Conservation (phyloP, 2,113 vertebrate genomes). For the Pipa parva region DNA sequence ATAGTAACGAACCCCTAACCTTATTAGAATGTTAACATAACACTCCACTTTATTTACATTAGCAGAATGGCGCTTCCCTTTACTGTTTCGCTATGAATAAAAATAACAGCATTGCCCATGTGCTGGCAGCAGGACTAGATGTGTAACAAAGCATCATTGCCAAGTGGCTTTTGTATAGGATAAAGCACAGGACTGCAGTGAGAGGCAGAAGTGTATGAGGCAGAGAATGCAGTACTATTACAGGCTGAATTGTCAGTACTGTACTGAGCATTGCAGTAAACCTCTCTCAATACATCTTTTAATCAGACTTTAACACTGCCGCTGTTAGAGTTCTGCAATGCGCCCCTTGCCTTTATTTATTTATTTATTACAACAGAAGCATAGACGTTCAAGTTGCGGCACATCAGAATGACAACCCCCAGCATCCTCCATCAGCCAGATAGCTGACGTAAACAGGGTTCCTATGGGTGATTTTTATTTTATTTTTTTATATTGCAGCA, state of each 20-base stretch:
- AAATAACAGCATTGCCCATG: too few relatives aligned
- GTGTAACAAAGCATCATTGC: background rate
- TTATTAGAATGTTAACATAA: too few relatives aligned
- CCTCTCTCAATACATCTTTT: conserved; percentile 3
- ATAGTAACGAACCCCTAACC: background rate
- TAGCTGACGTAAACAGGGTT: too few relatives aligned
- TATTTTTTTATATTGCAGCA: too few relatives aligned
- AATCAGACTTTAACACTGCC: background rate
- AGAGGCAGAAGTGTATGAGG: conserved; percentile 1
- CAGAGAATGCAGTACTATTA: conserved; percentile 31
- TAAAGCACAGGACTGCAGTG: conserved; percentile 19
- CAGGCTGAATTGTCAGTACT: conserved; percentile 12
- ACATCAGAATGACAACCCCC: too few relatives aligned
- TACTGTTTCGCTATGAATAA: too few relatives aligned
- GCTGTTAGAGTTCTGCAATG: background rate
- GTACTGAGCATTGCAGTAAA: conserved; percentile 22
- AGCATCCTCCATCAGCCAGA: too few relatives aligned
- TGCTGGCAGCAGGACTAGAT: too few relatives aligned
- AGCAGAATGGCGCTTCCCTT: too few relatives aligned
- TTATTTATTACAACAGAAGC: background rate
- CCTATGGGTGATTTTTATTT: too few relatives aligned
- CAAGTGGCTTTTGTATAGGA: background rate
- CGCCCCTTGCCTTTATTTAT: background rate
- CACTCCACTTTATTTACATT: too few relatives aligned
- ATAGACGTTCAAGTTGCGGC: too few relatives aligned